These are phyloP conservation scores for Meandrina meandrites DNA, from an alignment of 92 coral and sea anemone genomes.

Conservation along the genomic window DNA sequence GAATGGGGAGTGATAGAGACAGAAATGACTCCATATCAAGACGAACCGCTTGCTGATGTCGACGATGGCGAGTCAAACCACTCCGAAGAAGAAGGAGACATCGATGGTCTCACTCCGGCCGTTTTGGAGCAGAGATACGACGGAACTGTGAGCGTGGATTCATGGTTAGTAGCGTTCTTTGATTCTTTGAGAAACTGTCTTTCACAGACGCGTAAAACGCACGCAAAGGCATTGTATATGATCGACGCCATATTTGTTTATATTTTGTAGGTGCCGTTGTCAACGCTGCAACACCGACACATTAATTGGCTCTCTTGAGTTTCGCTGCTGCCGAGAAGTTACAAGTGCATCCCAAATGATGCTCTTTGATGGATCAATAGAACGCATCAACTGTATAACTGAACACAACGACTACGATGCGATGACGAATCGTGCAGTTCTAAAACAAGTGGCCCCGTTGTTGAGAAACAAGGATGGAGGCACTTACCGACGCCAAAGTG, in stretches of 20 bases:
- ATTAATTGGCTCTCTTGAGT: conserved; percentile 57
- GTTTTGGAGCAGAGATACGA: neutral
- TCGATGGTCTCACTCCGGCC: conserved; percentile 29
- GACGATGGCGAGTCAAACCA: neutral
- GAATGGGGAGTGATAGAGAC: conserved; percentile 5
- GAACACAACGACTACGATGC: conserved; percentile 62
- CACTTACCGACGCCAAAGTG: conserved; percentile 18
- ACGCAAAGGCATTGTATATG: neutral
- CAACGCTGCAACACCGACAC: conserved; percentile 38
- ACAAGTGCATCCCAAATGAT: conserved; percentile 47
- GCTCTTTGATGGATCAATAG: conserved; percentile 68
- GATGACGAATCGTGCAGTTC: conserved; percentile 47
- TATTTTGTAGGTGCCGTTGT: conserved; percentile 59
- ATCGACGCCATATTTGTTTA: neutral
- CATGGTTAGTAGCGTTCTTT: conserved; percentile 13
- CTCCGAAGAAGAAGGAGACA: conserved; percentile 31
- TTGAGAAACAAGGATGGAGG: conserved; percentile 19
- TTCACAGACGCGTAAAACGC: neutral
- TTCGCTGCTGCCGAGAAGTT: conserved; percentile 64
- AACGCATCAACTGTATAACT: conserved; percentile 59
- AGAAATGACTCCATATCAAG: conserved; percentile 16
- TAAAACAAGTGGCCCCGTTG: conserved; percentile 43
- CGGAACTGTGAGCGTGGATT: neutral
- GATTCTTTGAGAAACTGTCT: neutral
- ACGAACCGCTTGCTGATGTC: conserved; percentile 23